These are phyloP conservation scores for Drosophila ohnishii DNA, from an alignment of 1,140 invertebrate species.

Conservation along the genomic window DNA sequence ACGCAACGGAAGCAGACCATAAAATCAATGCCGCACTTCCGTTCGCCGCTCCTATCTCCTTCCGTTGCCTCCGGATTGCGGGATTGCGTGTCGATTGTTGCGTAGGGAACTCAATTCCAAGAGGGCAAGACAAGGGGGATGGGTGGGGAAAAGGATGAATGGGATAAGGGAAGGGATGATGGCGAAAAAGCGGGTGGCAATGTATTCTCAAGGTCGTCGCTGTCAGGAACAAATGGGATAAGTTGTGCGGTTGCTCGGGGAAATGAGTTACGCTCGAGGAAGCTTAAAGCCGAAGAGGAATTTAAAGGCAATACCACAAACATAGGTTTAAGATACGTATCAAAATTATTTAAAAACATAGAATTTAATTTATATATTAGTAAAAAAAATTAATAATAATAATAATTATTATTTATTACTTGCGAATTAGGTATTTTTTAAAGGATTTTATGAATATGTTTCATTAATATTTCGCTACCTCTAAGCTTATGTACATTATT, in stretches of 20 bases:
- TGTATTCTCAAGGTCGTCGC: conserved; percentile 37
- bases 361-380: too few relatives aligned
- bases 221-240: conserved; percentile 35
- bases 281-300: not conserved
- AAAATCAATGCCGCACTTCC: conserved; percentile 59
- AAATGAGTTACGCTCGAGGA: not conserved
- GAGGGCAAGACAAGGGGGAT: conserved; percentile 2
- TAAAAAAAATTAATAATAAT: too few relatives aligned
- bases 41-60: conserved; percentile 9
- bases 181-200: not conserved
- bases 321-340: not conserved
- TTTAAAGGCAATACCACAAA: not conserved
- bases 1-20: conserved; percentile 59
- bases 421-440: not conserved
- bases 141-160: not conserved
- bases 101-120: conserved; percentile 34
- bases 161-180: not conserved
- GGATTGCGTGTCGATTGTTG: conserved; percentile 51
- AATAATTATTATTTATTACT: too few relatives aligned
- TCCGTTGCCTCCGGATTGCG: conserved; percentile 4
- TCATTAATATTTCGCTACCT: not conserved
- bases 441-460: too few relatives aligned
- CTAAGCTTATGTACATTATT: too few relatives aligned
- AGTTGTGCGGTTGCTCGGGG: conserved; percentile 8
- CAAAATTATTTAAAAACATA: not conserved